Percentiles rank a stretch among this genome's conserved stretches.
phyloP scores from a whole-genome alignment of 2,113 vertebrate species.

The Axis porcinus region DNA sequence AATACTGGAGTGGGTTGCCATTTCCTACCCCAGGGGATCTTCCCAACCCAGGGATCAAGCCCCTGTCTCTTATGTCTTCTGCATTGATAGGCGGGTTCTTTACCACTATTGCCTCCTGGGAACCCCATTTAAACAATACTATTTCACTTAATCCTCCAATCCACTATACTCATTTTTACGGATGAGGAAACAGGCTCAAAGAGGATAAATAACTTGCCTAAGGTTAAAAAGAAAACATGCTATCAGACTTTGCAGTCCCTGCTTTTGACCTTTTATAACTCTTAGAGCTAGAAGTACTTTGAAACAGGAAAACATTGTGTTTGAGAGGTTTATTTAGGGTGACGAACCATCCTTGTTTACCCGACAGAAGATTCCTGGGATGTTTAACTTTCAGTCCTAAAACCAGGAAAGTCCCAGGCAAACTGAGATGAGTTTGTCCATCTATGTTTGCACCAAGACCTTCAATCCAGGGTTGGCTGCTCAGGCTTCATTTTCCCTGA shows the following conservation, averaged over 20 bases:
- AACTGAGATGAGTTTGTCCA: not conserved
- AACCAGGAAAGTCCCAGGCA: not conserved
- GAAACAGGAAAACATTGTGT: not conserved
- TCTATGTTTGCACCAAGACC: not conserved
- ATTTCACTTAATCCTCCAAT: not conserved
- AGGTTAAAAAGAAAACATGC: not conserved
- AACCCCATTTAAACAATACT: not conserved
- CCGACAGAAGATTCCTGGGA: not conserved
- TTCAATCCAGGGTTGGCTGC: not conserved
- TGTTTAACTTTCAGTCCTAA: not conserved
- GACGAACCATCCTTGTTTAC: not conserved
- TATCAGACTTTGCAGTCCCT: not conserved
- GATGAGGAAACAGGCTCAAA: not conserved
- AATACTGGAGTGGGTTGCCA: not conserved
- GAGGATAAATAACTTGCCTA: not conserved
- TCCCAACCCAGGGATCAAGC: not conserved
- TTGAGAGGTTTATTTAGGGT: not conserved
- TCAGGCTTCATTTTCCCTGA: not conserved
- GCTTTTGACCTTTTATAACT: not conserved
- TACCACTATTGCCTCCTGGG: not conserved
- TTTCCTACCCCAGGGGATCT: not conserved
- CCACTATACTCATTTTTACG: not conserved
- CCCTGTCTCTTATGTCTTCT: not conserved
- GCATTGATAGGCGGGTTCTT: not conserved
- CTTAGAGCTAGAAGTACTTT: not conserved